These are phyloP conservation scores for Drosophila oshimai DNA, from an alignment of 1,140 invertebrate genomes.

Conservation along the genomic window DNA sequence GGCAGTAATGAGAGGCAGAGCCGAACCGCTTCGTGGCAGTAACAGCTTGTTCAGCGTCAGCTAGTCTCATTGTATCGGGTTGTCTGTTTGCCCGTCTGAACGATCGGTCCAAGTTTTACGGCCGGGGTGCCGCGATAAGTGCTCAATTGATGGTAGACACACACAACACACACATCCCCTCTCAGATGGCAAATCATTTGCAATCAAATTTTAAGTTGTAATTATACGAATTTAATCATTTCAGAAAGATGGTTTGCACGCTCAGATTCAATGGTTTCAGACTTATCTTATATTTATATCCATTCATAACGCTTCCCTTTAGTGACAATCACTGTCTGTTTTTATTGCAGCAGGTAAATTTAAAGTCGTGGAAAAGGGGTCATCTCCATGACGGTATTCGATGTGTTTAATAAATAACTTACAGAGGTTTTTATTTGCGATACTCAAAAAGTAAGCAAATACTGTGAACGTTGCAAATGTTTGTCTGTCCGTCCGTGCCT, in stretches of 20 bases:
- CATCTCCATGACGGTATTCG: slow-evolving; percentile 5
- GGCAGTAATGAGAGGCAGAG: slow-evolving; percentile 34
- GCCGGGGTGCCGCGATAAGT: slow-evolving; percentile 8
- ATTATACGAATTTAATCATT: slow-evolving; percentile 52
- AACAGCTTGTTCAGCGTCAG: slow-evolving; percentile 54
- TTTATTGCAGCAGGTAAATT: not conserved
- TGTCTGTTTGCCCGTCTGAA: not conserved
- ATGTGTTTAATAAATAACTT: not conserved
- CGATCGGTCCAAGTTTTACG: not conserved
- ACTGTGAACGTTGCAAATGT: too few species aligned
- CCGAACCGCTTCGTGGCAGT: slow-evolving; percentile 59
- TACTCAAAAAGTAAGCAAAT: too few species aligned
- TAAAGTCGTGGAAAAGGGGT: slow-evolving; percentile 4
- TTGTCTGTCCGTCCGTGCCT: too few species aligned
- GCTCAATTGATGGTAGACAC: slow-evolving; percentile 35
- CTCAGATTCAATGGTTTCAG: not conserved
- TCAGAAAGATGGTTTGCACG: not conserved
- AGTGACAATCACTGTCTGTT: too few species aligned
- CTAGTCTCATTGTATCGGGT: slow-evolving; percentile 29
- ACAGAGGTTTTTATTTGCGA: too few species aligned
- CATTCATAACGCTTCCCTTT: not conserved
- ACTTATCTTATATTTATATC: too few species aligned
- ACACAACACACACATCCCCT: not conserved
- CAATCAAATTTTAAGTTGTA: slow-evolving; percentile 49
- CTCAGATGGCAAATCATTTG: slow-evolving; percentile 16